Conservation (phyloP, 37 sponge, comb jelly and placozoan species). For the Tethya wilhelma region DNA sequence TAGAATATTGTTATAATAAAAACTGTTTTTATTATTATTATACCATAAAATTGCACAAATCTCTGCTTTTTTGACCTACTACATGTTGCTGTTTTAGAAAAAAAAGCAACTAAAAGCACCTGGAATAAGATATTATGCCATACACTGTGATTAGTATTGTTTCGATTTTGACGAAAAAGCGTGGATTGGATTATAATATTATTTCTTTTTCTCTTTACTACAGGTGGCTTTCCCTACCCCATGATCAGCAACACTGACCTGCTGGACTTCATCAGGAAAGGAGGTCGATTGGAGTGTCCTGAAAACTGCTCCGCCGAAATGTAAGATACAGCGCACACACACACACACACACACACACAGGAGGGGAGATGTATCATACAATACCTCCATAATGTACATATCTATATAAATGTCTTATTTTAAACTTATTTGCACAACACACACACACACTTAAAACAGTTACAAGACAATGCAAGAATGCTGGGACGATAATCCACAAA, state of each 20-base stretch:
- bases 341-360: neutral
- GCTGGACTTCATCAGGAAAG: conserved; percentile 42
- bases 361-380: neutral
- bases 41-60: neutral
- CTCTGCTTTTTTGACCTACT: no score
- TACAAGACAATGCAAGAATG: conserved; percentile 66
- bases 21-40: neutral
- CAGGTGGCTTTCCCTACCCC: conserved; percentile 79
- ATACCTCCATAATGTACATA: no score
- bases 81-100: no score
- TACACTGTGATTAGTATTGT: no score
- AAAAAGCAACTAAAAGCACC: no score
- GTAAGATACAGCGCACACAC: conserved; percentile 24
- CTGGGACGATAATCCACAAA: conserved; percentile 38
- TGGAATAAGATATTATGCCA: no score
- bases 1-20: neutral
- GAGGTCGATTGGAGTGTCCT: conserved; percentile 70
- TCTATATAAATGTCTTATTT: neutral
- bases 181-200: no score
- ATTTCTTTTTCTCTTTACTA: neutral
- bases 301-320: conserved; percentile 72
- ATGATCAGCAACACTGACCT: conserved; percentile 27
- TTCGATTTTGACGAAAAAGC: no score
- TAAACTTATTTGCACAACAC: neutral
- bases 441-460: conserved; percentile 10